Conservation (phyloP, 2,888 invertebrate species). For the Ichneumoninae sp. region DNA sequence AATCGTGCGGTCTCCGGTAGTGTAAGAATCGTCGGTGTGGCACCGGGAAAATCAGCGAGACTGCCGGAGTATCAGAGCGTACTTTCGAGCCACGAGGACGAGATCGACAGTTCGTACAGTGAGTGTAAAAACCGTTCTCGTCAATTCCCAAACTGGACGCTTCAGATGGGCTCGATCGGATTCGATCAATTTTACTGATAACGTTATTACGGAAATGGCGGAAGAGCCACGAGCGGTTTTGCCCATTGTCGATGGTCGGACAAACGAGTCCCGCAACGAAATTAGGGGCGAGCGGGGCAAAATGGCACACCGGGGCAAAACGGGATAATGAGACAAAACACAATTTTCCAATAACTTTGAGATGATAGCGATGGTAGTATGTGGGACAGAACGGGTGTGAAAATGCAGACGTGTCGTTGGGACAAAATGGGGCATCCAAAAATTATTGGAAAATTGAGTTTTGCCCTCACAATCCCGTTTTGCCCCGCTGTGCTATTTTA, state of each 20-base stretch:
- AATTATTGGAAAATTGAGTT: too few species aligned
- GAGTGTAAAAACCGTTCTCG: conserved; percentile 45
- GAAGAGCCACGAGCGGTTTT: background rate
- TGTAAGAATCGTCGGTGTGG: background rate
- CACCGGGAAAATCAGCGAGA: conserved; percentile 52
- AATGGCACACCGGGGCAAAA: too few species aligned
- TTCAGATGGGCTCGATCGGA: background rate
- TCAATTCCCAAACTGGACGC: background rate
- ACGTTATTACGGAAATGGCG: background rate
- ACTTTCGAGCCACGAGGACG: conserved; percentile 38
- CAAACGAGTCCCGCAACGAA: background rate
- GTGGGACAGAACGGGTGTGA: too few species aligned
- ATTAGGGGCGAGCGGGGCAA: background rate
- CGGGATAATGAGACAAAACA: too few species aligned
- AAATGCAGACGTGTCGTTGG: too few species aligned
- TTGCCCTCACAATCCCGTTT: too few species aligned
- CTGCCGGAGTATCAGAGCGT: conserved; percentile 33
- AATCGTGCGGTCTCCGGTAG: background rate
- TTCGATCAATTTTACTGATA: background rate
- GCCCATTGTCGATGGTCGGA: background rate
- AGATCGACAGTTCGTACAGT: conserved; percentile 58
- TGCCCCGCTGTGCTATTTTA: too few species aligned
- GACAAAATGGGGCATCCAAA: too few species aligned
- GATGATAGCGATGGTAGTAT: too few species aligned
- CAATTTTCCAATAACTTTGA: too few species aligned